Conservation (phyloP, 1,140 invertebrate genomes). For the Drosophila murphyi region DNA sequence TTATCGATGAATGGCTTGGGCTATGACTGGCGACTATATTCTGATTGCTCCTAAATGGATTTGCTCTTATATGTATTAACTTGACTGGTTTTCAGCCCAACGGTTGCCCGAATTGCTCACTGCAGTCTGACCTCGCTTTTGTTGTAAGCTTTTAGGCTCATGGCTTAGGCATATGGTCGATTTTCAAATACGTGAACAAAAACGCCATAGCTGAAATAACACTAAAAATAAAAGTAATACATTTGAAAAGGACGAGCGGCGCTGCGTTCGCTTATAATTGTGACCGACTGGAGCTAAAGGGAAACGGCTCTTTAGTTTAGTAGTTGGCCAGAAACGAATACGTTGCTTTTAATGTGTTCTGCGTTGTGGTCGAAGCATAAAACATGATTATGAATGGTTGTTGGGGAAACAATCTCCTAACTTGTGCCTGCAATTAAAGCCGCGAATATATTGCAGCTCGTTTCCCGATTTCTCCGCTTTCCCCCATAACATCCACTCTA, state of each 20-base stretch:
- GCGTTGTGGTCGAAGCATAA: conserved; percentile 46
- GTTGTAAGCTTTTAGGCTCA: conserved; percentile 23
- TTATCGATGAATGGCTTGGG: too few species aligned
- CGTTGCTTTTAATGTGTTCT: conserved; percentile 37
- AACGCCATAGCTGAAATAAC: conserved; percentile 2
- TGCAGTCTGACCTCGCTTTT: conserved; percentile 3
- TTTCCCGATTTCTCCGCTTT: not conserved
- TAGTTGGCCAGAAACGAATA: conserved; percentile 22
- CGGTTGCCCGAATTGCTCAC: conserved; percentile 2
- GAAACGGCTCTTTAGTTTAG: conserved; percentile 1
- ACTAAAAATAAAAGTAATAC: conserved; percentile 2
- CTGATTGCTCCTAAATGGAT: too few species aligned
- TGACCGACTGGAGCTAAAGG: not conserved
- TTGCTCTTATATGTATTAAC: too few species aligned
- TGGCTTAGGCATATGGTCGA: conserved; percentile 27
- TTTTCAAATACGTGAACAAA: conserved; percentile 39
- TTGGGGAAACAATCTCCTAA: conserved; percentile 7
- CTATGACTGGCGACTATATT: too few species aligned
- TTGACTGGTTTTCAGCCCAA: too few species aligned
- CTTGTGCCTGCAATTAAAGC: conserved; percentile 58
- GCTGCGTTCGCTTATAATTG: conserved; percentile 25
- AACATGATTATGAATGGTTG: conserved; percentile 55
- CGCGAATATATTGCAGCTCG: conserved; percentile 4
- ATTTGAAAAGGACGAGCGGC: not conserved
- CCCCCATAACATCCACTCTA: not conserved